Base-by-base conservation (phyloP, 2,888 invertebrate genomes). In the Cheiracanthium punctorium region DNA sequence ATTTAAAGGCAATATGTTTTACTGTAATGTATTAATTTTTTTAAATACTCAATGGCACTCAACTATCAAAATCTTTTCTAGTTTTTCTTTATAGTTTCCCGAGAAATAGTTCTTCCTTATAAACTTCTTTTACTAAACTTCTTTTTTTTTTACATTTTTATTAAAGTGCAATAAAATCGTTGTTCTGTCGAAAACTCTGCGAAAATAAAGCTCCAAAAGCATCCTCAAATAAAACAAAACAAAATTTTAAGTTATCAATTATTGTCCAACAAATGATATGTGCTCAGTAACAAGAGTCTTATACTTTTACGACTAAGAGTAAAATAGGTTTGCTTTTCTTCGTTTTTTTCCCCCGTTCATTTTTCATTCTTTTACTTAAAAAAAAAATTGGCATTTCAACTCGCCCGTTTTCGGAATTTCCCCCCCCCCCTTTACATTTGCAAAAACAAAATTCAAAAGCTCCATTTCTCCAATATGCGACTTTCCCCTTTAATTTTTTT, bases 401-500 rank as follows among this genome's bases (percentile, higher is more conserved):
- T 48, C 17, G 8, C 48, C 48, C 14, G 2, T 48, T 48, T 48
- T 10, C 1, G 7, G 17, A 48, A 48, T 17, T 17, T 17, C 8
- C 8, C 2, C 8, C 17, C 17, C 17, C 17, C 17, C 48, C n/a
- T n/a, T 48, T n/a, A 17, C 48, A 48, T 48, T 48, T 48, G 48
- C 48, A n/a, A 48, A 48, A 48, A 48, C 48, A 48, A 48, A 48
- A 48, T 48, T 48, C 48, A 48, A 48, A 48, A 48, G 48, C 48
- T 48, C 17, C 48, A 17, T 14, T 48, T 48, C 48, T 17, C 48
- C 17, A 48, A 48, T 10, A 48, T n/a, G 10, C 17, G 2, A 10
- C 17, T 48, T 48, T 48, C 17, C 17, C 17, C 17, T 17, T 17
- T 17, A 17, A 14, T 17, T 48, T 10, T 48, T 48, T 37, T 12